phyloP scores from a whole-genome alignment of 1,140 invertebrate species.

The Chrysoperla carnea region DNA sequence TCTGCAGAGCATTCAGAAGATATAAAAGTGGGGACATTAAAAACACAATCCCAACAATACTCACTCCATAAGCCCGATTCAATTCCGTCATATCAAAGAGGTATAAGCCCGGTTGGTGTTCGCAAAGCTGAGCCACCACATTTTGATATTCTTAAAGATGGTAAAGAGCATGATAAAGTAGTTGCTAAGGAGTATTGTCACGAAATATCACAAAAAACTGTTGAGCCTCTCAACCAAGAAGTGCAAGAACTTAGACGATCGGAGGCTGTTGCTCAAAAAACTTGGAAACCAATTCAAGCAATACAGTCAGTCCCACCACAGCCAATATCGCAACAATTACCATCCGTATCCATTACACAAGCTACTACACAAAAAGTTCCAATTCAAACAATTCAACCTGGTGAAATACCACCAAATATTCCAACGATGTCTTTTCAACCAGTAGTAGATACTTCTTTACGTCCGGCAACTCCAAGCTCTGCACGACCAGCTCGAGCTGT shows the following conservation, averaged over 20 bases:
- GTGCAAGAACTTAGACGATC: slow-evolving; percentile 15
- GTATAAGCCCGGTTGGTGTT: too few species aligned
- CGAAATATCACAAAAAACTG: slow-evolving; percentile 18
- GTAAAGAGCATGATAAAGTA: slow-evolving; percentile 6
- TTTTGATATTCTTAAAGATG: too few species aligned
- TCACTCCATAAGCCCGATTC: too few species aligned
- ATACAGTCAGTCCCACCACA: slow-evolving; percentile 12
- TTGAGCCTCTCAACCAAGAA: slow-evolving; percentile 12
- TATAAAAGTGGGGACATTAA: too few species aligned
- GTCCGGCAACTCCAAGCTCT: slow-evolving; percentile 23
- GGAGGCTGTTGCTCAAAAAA: neutral
- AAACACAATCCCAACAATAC: too few species aligned
- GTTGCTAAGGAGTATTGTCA: slow-evolving; percentile 19
- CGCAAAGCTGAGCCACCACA: too few species aligned
- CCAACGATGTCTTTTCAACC: slow-evolving; percentile 31
- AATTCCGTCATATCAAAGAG: too few species aligned
- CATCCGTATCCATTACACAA: slow-evolving; percentile 17
- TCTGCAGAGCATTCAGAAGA: slow-evolving; percentile 1
- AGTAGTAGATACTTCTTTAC: slow-evolving; percentile 28
- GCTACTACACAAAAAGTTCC: slow-evolving; percentile 22
- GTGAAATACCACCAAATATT: neutral
- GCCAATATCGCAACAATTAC: slow-evolving; percentile 5
- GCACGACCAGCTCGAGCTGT: slow-evolving; percentile 22
- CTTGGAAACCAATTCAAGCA: neutral
- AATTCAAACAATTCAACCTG: slow-evolving; percentile 25